Percentiles rank a stretch among this genome's conserved stretches.
phyloP scores from a whole-genome alignment of 2,797 vertebrate genomes.

The Poecilia velifera region DNA sequence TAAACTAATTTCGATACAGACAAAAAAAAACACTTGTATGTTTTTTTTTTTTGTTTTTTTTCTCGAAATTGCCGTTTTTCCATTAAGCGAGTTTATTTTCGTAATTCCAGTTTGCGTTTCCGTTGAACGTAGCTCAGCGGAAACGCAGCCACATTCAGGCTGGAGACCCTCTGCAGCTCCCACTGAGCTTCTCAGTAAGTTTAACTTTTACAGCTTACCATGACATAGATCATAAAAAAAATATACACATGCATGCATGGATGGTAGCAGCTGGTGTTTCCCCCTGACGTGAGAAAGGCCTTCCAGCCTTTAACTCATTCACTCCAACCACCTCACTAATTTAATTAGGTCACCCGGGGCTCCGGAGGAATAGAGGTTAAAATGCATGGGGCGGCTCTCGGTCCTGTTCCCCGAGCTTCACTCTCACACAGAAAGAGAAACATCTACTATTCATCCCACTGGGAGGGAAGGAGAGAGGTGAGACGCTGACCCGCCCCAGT shows the following conservation, averaged over 20 bases:
- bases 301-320: conserved; percentile 72
- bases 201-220: conserved; percentile 39
- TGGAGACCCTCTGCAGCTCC: conserved; percentile 37
- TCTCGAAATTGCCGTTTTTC: no score
- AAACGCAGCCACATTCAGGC: neutral
- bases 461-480: conserved; percentile 68
- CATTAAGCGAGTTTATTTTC: no score
- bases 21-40: no score
- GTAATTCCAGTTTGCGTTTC: no score
- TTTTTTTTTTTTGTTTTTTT: no score
- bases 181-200: conserved; percentile 40
- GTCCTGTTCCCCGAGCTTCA: conserved; percentile 28
- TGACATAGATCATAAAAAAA: conserved; percentile 31
- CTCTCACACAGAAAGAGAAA: conserved; percentile 37
- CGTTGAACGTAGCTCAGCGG: no score
- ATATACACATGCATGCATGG: conserved; percentile 39
- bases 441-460: conserved; percentile 44
- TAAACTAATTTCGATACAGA: no score
- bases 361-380: conserved; percentile 65
- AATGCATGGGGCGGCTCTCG: conserved; percentile 52
- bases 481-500: conserved; percentile 60
- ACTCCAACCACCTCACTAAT: conserved; percentile 74
- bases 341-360: conserved; percentile 72
- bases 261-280: conserved; percentile 64
- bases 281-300: conserved; percentile 53